These are phyloP conservation scores for Abramis brama DNA, from an alignment of 2,113 vertebrate genomes.

Conservation along the genomic window DNA sequence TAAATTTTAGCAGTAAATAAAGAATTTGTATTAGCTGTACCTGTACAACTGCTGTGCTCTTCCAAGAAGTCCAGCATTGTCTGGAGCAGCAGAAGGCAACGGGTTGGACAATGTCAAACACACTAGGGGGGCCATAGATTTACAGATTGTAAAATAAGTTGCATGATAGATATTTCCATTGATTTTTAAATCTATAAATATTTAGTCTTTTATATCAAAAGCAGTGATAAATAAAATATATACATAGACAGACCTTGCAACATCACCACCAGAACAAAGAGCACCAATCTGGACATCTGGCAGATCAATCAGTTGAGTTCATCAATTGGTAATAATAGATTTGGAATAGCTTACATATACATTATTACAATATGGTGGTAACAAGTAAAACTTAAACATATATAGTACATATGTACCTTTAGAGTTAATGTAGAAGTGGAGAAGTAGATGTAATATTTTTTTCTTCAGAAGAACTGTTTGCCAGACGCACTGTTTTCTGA, in stretches of 20 bases:
- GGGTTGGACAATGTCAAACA: constrained; percentile 54
- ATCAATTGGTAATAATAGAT: background rate
- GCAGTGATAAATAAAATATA: background rate
- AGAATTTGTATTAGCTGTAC: constrained; percentile 51
- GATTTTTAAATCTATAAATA: background rate
- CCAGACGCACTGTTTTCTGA: constrained; percentile 1
- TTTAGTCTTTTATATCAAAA: background rate
- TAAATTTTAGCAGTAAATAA: background rate
- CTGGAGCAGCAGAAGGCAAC: background rate
- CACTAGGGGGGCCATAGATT: constrained; percentile 51
- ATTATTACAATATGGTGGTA: background rate
- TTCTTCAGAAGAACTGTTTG: background rate
- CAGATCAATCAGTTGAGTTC: background rate
- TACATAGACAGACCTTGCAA: constrained; percentile 65
- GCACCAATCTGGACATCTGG: constrained; percentile 56
- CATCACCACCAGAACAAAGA: constrained; percentile 60
- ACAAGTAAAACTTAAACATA: background rate
- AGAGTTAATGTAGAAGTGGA: background rate
- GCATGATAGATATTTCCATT: background rate
- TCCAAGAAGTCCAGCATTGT: constrained; percentile 57
- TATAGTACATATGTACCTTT: constrained; percentile 30
- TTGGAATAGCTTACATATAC: background rate
- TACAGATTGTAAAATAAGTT: background rate
- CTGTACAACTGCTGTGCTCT: constrained; percentile 53
- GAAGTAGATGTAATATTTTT: background rate